These are phyloP conservation scores for Aphelinus atriplicis DNA, from an alignment of 1,140 invertebrate genomes.

Conservation along the genomic window DNA sequence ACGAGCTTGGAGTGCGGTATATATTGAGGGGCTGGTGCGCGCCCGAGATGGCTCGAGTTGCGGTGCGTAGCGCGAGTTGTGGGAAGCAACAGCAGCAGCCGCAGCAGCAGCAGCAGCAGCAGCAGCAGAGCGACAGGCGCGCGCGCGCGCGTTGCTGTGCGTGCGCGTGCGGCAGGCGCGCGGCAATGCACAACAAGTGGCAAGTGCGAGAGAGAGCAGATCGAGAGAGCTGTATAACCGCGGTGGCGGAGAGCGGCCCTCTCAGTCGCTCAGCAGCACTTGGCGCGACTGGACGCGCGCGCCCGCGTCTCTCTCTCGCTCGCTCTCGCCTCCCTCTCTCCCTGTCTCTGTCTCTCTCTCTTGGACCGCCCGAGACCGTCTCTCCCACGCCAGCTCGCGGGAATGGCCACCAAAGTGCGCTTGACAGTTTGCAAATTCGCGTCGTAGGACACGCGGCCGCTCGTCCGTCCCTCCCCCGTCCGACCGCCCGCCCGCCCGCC, in stretches of 20 bases:
- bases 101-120: constrained; percentile 13
- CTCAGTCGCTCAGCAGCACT: constrained; percentile 58
- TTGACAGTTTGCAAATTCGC: too few relatives aligned
- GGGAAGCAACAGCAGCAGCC: neutral
- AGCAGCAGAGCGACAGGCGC: constrained; percentile 8
- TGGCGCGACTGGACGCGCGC: constrained; percentile 50
- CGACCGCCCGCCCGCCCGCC: too few relatives aligned
- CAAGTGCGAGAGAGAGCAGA: constrained; percentile 33
- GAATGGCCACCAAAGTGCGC: too few relatives aligned
- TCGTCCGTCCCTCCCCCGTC: too few relatives aligned
- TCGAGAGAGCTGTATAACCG: neutral
- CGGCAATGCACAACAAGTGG: constrained; percentile 36
- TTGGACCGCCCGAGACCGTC: too few relatives aligned
- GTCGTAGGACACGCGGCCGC: too few relatives aligned
- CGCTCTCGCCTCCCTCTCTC: neutral
- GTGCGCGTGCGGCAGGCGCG: constrained; percentile 14
- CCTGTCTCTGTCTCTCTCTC: constrained; percentile 4
- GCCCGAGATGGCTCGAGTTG: neutral
- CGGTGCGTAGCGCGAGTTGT: too few relatives aligned
- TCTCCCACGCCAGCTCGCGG: too few relatives aligned
- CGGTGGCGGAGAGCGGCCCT: constrained; percentile 28
- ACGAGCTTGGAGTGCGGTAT: too few relatives aligned
- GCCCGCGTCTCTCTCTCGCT: neutral
- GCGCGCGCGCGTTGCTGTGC: neutral
- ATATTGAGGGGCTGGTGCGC: neutral